phyloP scores from a whole-genome alignment of 2,797 vertebrate genomes.

The Steatocranus sp. region DNA sequence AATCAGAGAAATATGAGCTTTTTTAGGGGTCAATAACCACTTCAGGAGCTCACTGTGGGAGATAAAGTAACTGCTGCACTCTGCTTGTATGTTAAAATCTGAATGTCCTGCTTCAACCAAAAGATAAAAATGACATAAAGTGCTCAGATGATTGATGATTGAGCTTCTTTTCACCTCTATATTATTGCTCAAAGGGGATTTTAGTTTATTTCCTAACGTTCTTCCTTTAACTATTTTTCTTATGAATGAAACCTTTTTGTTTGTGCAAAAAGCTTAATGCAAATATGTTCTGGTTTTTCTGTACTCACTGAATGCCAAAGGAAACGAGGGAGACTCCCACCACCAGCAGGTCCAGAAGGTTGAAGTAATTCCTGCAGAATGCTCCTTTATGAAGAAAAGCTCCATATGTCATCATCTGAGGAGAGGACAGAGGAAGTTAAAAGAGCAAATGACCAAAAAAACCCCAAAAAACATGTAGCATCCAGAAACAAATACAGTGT shows the following conservation, averaged over 20 bases:
- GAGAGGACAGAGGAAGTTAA: constrained; percentile 41
- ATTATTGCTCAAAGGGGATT: background rate
- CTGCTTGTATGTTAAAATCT: background rate
- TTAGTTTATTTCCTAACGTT: background rate
- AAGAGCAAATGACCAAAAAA: background rate
- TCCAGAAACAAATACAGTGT: background rate
- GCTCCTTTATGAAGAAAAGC: constrained; percentile 98
- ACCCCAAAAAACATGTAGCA: background rate
- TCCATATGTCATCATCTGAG: constrained; percentile 97
- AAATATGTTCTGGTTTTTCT: background rate
- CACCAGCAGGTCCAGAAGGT: constrained; percentile 95
- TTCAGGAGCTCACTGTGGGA: background rate
- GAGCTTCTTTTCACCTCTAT: background rate
- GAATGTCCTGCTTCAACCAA: background rate
- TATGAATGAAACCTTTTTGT: background rate
- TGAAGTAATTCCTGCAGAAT: constrained; percentile 99
- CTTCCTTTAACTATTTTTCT: background rate
- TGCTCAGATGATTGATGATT: background rate
- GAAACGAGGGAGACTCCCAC: constrained; percentile 97
- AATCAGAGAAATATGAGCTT: background rate
- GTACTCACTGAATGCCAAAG: constrained; percentile 97
- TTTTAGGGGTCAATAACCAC: background rate
- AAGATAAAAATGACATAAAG: background rate
- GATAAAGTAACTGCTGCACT: background rate
- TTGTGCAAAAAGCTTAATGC: background rate